A percentile compares a stretch with the other conserved stretches of the same genome.
Conservation (phyloP, 1,140 invertebrate species). For the Atta cephalotes region DNA sequence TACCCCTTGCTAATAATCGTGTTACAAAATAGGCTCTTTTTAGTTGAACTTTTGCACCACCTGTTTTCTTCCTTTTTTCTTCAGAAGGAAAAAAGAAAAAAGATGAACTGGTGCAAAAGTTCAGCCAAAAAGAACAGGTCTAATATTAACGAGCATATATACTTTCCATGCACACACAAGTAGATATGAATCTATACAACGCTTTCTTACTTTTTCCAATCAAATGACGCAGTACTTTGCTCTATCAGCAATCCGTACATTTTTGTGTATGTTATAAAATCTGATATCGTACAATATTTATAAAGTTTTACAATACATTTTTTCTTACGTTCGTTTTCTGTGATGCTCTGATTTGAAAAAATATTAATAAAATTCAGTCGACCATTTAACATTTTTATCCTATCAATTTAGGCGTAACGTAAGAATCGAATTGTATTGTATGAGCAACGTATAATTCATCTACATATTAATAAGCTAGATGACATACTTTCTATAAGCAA, state of each 20-base stretch:
- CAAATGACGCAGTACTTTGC: constrained; percentile 5
- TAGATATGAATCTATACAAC: constrained; percentile 38
- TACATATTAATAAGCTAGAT: neutral
- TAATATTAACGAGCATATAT: constrained; percentile 61
- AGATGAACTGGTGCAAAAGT: too few species aligned
- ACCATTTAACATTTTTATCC: constrained; percentile 48
- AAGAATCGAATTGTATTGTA: constrained; percentile 38
- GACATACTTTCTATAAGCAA: constrained; percentile 28
- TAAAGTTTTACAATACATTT: constrained; percentile 55
- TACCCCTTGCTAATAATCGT: constrained; percentile 18
- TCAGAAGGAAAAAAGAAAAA: too few species aligned
- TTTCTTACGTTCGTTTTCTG: constrained; percentile 55
- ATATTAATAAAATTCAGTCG: constrained; percentile 54
- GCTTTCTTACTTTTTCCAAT: constrained; percentile 19
- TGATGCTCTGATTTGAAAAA: constrained; percentile 20
- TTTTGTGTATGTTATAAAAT: constrained; percentile 63
- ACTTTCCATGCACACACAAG: constrained; percentile 12
- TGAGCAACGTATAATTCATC: constrained; percentile 15
- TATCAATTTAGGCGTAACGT: constrained; percentile 36
- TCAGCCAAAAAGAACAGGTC: too few species aligned
- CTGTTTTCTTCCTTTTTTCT: too few species aligned
- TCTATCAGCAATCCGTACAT: constrained; percentile 27
- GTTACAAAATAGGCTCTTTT: constrained; percentile 25
- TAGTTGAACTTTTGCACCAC: too few species aligned
- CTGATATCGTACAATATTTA: constrained; percentile 76